Evolutionary conservation across 2,113 vertebrate genomes (phyloP), one percentile per base, ranked within the genome.

Genomic region (Sinocyclocheilus grahami): DNA sequence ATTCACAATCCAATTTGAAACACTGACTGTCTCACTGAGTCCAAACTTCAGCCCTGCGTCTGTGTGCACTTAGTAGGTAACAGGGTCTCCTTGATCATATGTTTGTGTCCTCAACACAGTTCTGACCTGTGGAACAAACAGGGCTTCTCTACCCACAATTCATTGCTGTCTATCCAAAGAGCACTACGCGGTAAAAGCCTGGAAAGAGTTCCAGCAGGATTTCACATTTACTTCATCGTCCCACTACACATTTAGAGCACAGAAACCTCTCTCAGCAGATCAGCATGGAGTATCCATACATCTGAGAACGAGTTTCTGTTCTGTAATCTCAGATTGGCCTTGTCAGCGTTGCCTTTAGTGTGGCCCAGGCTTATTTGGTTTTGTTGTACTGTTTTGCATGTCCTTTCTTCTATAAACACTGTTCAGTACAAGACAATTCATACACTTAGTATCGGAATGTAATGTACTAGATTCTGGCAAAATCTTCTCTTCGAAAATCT

Each of bases 11-110:
- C 11, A n/a, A 63, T 62, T 80, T 62, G 51, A 6, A 79, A 37
- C 12, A 12, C 20, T 37, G 30, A 55, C 75, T 30, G 48, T 78
- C 74, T 77, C 74, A 13, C 46, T 24, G 42, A 65, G 60, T 65
- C 24, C 12, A 65, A 82, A 63, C 16, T 71, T 71, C 65, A 72
- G 30, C 53, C 77, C 78, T 62, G 58, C 8, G 20, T 62, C 8
- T 79, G 46, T 65, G 78, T 81, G 60, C 39, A n/a, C 14, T 82
- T 82, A 82, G 12, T 65, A 81, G 22, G 14, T 8, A 78, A 55
- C 76, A 33, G 46, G 48, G 20, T 20, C 71, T 74, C n/a, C n/a
- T 12, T 67, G n/a, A 53, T 53, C 14, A 78, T 14, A 77, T 67
- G 48, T 48, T 76, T 76, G 74, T 76, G 10, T 76, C 22, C 27